Evolutionary conservation across 2,888 invertebrate genomes (phyloP).

Genomic region (Gerris lacustris): DNA sequence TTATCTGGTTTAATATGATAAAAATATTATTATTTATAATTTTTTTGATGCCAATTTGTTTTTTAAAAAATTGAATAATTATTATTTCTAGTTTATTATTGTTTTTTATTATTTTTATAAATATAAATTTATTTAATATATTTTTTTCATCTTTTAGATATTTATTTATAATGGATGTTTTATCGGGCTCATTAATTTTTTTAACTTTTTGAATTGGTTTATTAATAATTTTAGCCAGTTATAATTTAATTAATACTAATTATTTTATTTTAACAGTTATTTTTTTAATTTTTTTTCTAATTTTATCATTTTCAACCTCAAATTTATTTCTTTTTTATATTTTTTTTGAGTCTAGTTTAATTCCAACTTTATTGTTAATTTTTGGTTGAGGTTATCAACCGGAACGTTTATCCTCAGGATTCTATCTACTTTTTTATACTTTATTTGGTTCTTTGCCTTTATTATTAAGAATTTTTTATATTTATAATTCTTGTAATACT

Average conservation of each 20-base stretch:
- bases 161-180: too few species aligned
- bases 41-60: constrained; percentile 43
- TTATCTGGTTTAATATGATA: constrained; percentile 46
- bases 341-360: constrained; percentile 40
- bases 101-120: constrained; percentile 37
- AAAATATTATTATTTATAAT: constrained; percentile 42
- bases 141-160: too few species aligned
- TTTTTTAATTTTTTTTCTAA: constrained; percentile 44
- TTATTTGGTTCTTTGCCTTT: constrained; percentile 54
- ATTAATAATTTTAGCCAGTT: too few species aligned
- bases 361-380: constrained; percentile 55
- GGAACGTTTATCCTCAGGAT: constrained; percentile 52
- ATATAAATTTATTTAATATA: constrained; percentile 41
- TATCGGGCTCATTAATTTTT: too few species aligned
- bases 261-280: constrained; percentile 44
- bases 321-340: constrained; percentile 41
- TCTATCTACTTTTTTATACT: constrained; percentile 60
- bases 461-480: constrained; percentile 45
- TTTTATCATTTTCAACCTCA: constrained; percentile 45
- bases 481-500: constrained; percentile 2
- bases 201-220: too few species aligned
- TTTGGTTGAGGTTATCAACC: constrained; percentile 55
- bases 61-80: constrained; percentile 40
- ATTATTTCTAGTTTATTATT: constrained; percentile 44
- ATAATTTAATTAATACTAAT: too few species aligned